Base-by-base conservation (phyloP, 2,797 vertebrate species). In the Hippocampus kuda region DNA sequence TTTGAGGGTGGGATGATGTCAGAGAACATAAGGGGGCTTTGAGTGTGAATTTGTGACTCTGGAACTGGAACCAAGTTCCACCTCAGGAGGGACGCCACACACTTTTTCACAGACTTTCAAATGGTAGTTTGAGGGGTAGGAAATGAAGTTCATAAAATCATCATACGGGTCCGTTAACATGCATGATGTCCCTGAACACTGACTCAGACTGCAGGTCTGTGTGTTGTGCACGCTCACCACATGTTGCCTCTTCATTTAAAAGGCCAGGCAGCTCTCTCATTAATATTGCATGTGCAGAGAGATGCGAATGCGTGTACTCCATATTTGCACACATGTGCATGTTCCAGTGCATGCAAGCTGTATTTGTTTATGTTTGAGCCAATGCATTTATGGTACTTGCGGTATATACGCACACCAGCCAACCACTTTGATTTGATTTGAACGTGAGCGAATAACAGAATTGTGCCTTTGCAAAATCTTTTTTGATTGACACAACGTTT, bases 241-340 rank as follows among this genome's bases (percentile, higher is more conserved):
- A 71, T 53, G 75, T 72, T 75, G n/a, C 51, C 18, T 65, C 24
- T 66, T 59, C 16, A 61, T 66, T 65, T 75, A 59, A 76, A 76
- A 24, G 54, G 70, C 46, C 3, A 44, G 30, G 69, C 64, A 68
- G 68, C 64, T 57, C 9, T 15, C 56, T 26, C 57, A 77, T 79
- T 49, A 63, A 65, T 75, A 77, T 81, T 79, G 73, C 38, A 74
- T 75, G 5, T 11, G 22, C 41, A 60, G 18, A 30, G 44, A 68
- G 54, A n/a, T n/a, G n/a, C 15, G 38, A 51, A 13, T 26, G 22
- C 2, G n/a, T 64, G 30, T 30, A 54, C 54, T 18, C 16, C 62
- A 53, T 18, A 10, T 34, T 54, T 70, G 48, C 26, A 22, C 57
- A 68, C 42, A 34, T 61, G 22, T 67, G 15, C 38, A 46, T 46